Conservation (phyloP, 2,797 vertebrate species). For the Myotis daubentonii region DNA sequence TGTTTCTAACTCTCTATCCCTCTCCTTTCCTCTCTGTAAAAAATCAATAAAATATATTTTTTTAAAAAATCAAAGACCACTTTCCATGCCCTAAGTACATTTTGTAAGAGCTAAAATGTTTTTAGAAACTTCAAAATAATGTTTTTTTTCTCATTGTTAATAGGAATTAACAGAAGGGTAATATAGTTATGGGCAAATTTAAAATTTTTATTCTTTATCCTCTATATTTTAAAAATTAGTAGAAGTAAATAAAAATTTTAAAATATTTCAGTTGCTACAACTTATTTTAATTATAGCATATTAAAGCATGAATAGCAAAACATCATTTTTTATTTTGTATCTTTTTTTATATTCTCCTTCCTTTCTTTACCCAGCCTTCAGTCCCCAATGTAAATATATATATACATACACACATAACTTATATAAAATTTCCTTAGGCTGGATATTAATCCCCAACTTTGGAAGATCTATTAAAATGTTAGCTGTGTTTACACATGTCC, state of each 20-base stretch:
- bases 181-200: neutral
- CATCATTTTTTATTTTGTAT: neutral
- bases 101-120: neutral
- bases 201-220: neutral
- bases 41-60: no score
- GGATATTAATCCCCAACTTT: neutral
- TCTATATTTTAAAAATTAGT: neutral
- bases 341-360: neutral
- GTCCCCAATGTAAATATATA: neutral
- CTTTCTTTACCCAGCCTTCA: neutral
- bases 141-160: neutral
- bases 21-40: no score
- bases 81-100: neutral
- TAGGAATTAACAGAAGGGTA: neutral
- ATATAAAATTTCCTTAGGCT: neutral
- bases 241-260: neutral
- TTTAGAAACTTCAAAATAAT: neutral
- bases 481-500: neutral
- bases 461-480: neutral
- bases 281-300: neutral
- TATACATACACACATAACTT: neutral
- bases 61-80: neutral
- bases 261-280: conserved; percentile 16
- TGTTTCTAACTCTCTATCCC: no score
- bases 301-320: neutral